A percentile compares a stretch with the other conserved stretches of the same genome.
Evolutionary conservation across 1,140 invertebrate species (phyloP).

Genomic region (Plectrocnemia conspersa): DNA sequence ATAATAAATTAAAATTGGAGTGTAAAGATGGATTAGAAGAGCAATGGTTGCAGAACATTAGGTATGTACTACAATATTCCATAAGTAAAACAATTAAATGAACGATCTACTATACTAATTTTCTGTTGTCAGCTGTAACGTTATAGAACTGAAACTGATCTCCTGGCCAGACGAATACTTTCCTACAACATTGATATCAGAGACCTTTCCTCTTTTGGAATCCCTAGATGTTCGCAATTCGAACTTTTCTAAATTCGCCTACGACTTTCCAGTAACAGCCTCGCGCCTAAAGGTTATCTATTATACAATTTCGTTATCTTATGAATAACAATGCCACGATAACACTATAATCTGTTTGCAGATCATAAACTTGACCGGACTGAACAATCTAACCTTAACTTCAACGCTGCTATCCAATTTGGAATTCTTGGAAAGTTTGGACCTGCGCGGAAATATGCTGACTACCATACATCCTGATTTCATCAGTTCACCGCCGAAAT

Average conservation of each 20-base stretch:
- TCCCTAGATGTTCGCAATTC: conserved; percentile 2
- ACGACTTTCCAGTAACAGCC: conserved; percentile 11
- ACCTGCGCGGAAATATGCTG: conserved; percentile 42
- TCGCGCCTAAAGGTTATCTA: conserved; percentile 2
- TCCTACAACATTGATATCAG: neutral
- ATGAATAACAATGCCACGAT: neutral
- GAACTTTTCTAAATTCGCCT: neutral
- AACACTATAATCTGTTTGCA: conserved; percentile 7
- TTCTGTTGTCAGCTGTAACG: neutral
- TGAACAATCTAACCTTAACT: conserved; percentile 14
- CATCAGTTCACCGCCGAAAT: conserved; percentile 35
- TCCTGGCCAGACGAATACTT: conserved; percentile 6
- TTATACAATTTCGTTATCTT: neutral
- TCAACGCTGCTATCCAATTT: conserved; percentile 35
- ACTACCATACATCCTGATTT: conserved; percentile 41
- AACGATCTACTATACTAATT: neutral
- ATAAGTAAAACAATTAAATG: neutral
- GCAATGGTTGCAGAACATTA: neutral
- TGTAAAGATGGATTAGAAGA: conserved; percentile 9
- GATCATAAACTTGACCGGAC: conserved; percentile 14
- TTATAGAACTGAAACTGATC: neutral
- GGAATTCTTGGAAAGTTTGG: conserved; percentile 39
- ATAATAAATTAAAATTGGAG: neutral
- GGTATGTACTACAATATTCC: neutral
- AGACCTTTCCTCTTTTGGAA: conserved; percentile 7